These are phyloP conservation scores for Hemitrygon akajei DNA, from an alignment of 2,797 vertebrate genomes.

Conservation along the genomic window DNA sequence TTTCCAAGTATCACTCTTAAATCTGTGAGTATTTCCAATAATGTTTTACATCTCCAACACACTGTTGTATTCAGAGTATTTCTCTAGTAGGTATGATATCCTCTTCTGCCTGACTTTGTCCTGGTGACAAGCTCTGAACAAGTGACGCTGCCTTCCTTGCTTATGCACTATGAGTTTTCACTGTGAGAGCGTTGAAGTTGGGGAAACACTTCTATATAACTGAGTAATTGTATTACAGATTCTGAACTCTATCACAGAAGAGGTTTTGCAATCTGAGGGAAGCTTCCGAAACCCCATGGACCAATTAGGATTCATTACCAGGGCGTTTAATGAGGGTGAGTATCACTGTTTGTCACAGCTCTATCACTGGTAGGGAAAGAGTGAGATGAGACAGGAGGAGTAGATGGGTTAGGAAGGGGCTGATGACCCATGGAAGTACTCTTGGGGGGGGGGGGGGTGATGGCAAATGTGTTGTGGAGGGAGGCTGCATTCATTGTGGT, in stretches of 20 bases:
- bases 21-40: constrained; percentile 64
- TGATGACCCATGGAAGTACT: not conserved
- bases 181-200: not conserved
- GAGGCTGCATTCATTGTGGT: not conserved
- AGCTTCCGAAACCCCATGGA: constrained; percentile 77
- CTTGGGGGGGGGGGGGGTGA: no score
- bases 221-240: constrained; percentile 59
- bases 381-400: not conserved
- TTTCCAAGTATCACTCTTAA: constrained; percentile 91
- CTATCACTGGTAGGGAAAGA: not conserved
- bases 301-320: constrained; percentile 77
- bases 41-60: not conserved
- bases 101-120: not conserved
- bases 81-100: not conserved
- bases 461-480: not conserved
- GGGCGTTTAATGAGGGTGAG: constrained; percentile 75
- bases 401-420: not conserved
- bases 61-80: no score
- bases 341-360: not conserved
- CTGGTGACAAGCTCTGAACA: not conserved
- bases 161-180: not conserved
- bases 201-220: not conserved
- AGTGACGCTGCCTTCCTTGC: no score
- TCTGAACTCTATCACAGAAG: constrained; percentile 80
- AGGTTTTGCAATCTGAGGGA: constrained; percentile 72